Conservation (phyloP, 2,113 vertebrate species). For the Antennarius striatus region DNA sequence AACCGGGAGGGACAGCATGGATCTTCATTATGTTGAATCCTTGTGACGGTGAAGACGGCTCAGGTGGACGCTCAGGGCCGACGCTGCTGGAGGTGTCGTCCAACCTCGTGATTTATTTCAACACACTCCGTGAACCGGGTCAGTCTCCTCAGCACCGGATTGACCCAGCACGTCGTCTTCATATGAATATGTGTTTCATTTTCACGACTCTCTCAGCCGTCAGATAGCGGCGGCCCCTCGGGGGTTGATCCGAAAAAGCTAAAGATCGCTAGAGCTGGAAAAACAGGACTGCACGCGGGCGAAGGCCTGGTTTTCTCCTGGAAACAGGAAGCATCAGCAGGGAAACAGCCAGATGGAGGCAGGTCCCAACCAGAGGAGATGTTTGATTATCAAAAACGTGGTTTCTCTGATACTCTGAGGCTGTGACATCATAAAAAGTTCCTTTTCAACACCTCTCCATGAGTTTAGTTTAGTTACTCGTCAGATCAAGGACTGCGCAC, state of each 20-base stretch:
- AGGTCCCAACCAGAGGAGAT: no score
- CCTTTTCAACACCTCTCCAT: no score
- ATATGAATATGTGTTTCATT: constrained; percentile 26
- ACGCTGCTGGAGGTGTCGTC: not conserved
- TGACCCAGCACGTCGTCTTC: constrained; percentile 26
- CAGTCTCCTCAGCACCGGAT: not conserved
- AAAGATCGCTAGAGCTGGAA: constrained; percentile 46
- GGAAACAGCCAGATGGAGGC: no score
- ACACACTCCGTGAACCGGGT: not conserved
- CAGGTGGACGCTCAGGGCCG: not conserved
- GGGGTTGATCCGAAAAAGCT: constrained; percentile 33
- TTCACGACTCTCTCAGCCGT: constrained; percentile 35
- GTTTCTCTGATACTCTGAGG: no score
- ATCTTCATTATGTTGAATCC: not conserved
- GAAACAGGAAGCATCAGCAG: no score
- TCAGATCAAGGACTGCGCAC: no score
- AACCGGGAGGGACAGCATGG: no score
- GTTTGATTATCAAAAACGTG: no score
- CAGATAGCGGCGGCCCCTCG: constrained; percentile 20
- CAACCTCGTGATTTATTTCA: not conserved
- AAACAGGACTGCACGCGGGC: constrained; percentile 13
- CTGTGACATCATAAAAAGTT: no score
- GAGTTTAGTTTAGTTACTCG: no score
- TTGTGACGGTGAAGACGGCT: no score
- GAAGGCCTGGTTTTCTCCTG: constrained; percentile 11